Conservation (phyloP, 2,113 vertebrate genomes). For the Artemisiospiza belli region DNA sequence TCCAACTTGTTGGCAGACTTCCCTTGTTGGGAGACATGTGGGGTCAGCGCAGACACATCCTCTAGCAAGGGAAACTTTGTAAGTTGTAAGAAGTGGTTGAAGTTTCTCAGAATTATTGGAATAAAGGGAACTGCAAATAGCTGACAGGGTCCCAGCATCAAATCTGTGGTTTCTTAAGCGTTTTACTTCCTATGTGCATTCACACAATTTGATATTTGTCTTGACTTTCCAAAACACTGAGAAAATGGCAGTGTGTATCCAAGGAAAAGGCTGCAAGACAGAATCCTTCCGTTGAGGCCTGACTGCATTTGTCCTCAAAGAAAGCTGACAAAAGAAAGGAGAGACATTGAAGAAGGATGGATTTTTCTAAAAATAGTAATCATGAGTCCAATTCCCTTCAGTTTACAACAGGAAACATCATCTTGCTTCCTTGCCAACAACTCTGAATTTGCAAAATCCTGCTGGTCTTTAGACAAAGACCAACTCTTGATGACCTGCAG, state of each 20-base stretch:
- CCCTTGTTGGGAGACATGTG: rapidly evolving
- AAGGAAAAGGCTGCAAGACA: not conserved
- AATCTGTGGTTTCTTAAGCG: not conserved
- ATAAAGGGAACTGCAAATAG: not conserved
- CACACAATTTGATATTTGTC: not conserved
- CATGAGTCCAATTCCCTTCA: not conserved
- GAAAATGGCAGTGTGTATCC: not conserved
- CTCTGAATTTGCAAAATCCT: slow-evolving; percentile 40
- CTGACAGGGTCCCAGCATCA: not conserved
- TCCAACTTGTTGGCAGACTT: not conserved
- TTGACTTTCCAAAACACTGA: not conserved
- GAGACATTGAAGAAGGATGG: not conserved
- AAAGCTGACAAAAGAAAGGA: not conserved
- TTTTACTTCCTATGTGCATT: not conserved
- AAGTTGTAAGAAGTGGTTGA: not conserved
- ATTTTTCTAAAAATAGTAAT: slow-evolving; percentile 26
- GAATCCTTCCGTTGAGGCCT: not conserved
- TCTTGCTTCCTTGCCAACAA: not conserved
- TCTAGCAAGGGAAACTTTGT: not conserved
- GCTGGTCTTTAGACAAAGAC: not conserved
- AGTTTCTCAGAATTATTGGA: not conserved
- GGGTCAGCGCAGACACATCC: not conserved
- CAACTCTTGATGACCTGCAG: not conserved
- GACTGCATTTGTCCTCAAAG: slow-evolving; percentile 8
- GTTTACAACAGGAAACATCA: not conserved